These are phyloP conservation scores for Anomalospiza imberbis DNA, from an alignment of 2,797 vertebrate genomes.

Conservation along the genomic window DNA sequence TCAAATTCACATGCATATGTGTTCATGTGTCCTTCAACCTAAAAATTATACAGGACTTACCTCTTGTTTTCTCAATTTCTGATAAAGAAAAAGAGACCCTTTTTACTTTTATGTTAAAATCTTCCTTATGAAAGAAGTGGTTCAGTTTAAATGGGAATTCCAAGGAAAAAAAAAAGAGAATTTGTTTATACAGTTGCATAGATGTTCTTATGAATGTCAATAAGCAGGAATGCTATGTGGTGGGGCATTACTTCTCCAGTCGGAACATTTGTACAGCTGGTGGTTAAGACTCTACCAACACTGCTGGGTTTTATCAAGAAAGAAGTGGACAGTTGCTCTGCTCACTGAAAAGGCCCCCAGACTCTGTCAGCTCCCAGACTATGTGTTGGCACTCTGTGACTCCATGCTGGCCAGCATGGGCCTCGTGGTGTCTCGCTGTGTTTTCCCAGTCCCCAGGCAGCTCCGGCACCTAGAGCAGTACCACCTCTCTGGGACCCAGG, in stretches of 20 bases:
- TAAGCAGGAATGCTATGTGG: neutral
- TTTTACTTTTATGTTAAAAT: neutral
- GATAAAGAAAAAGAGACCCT: neutral
- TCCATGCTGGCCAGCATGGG: neutral
- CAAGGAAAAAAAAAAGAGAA: rapidly evolving
- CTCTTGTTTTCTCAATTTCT: neutral
- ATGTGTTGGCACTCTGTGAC: neutral
- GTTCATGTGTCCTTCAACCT: neutral
- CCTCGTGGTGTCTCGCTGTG: no score
- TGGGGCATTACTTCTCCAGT: neutral
- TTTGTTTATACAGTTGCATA: neutral
- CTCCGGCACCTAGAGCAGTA: no score
- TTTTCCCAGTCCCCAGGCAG: no score
- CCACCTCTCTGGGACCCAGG: no score
- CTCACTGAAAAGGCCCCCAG: neutral
- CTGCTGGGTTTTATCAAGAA: neutral
- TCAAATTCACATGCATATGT: neutral
- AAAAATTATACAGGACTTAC: neutral
- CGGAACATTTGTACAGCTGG: neutral
- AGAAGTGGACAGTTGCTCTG: neutral
- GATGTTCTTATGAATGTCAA: neutral
- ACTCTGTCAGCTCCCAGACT: neutral
- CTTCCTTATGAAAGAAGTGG: neutral
- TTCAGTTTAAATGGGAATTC: neutral
- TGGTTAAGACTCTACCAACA: neutral